Base-by-base conservation (phyloP, 2,888 invertebrate species). In the Cantharis nigra region DNA sequence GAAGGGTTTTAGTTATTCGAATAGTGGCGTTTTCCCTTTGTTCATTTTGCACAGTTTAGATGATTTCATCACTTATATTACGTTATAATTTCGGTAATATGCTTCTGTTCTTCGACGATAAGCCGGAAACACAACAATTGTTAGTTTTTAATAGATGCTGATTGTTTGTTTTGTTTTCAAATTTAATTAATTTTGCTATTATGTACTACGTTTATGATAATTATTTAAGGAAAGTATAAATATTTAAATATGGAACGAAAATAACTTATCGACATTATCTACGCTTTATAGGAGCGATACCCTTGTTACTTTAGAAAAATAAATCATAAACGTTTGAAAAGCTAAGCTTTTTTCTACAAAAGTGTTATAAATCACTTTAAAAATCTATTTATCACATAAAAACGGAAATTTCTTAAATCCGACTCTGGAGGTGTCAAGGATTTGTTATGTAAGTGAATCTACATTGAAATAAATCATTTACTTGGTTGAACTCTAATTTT, bases 1-100 rank as follows among this genome's bases (percentile, higher is more conserved):
- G 75, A 77, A 65, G 78, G 78, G 78, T 73, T 78, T 78, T 78
- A 78, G 78, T 75, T 78, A 78, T 78, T 78, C 75, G 75, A 78
- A 78, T 78, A 72, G 75, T 62, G 49, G 65, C 20, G 72, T 78
- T 72, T 73, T 78, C 72, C 78, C 69, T 75, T 78, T 78, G 78
- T 78, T 78, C 78, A 75, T 78, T 75, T 78, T 78, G 78, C 73
- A 67, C 73, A 76, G 73, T 78, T 78, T 72, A 70, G 78, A 75
- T 71, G 78, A 75, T 78, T 78, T 65, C 72, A 72, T 73, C 75
- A 78, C 75, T 78, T 78, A 74, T 78, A 72, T 78, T 73, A 74
- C 70, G 74, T 71, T 79, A 71, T 74, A 71, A 76, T 79, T 74
- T 63, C 65, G 63, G 28, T 63, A 71, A 78, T 75, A 65, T 65